phyloP scores from a whole-genome alignment of 2,888 invertebrate species.

The Anagyrus pseudococci region DNA sequence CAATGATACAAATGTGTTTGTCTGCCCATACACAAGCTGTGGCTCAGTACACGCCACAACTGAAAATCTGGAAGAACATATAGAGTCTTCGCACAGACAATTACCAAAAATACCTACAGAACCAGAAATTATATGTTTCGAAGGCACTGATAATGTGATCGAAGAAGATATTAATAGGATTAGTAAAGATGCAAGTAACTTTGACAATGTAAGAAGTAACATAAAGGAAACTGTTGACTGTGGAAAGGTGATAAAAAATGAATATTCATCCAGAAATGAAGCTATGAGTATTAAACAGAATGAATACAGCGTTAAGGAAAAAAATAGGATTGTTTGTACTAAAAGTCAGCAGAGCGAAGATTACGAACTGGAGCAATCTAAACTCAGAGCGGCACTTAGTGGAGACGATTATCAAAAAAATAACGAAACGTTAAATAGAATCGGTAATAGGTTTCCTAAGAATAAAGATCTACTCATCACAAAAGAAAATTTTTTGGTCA shows the following conservation, averaged over 20 bases:
- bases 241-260: slow-evolving; percentile 39
- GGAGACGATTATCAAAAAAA: slow-evolving; percentile 39
- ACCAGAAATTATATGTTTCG: slow-evolving; percentile 58
- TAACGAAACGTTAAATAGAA: slow-evolving; percentile 43
- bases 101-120: slow-evolving; percentile 55
- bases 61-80: slow-evolving; percentile 57
- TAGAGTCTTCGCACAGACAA: slow-evolving; percentile 57
- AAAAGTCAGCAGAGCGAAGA: slow-evolving; percentile 40
- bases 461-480: slow-evolving; percentile 50
- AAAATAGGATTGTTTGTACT: slow-evolving; percentile 36
- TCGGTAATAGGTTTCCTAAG: slow-evolving; percentile 47
- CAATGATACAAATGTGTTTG: slow-evolving; percentile 55
- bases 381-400: slow-evolving; percentile 40
- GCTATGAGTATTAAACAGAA: slow-evolving; percentile 37
- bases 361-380: slow-evolving; percentile 37
- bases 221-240: slow-evolving; percentile 33
- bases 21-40: slow-evolving; percentile 58
- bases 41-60: slow-evolving; percentile 53
- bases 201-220: slow-evolving; percentile 41
- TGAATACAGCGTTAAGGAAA: slow-evolving; percentile 42
- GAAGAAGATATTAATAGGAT: slow-evolving; percentile 48
- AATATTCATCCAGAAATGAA: slow-evolving; percentile 43
- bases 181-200: slow-evolving; percentile 40
- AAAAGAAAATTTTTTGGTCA: slow-evolving; percentile 54
- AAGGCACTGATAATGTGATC: slow-evolving; percentile 53